These are phyloP conservation scores for Pangasius krempfi DNA, from an alignment of 2,797 vertebrate genomes.

Conservation along the genomic window DNA sequence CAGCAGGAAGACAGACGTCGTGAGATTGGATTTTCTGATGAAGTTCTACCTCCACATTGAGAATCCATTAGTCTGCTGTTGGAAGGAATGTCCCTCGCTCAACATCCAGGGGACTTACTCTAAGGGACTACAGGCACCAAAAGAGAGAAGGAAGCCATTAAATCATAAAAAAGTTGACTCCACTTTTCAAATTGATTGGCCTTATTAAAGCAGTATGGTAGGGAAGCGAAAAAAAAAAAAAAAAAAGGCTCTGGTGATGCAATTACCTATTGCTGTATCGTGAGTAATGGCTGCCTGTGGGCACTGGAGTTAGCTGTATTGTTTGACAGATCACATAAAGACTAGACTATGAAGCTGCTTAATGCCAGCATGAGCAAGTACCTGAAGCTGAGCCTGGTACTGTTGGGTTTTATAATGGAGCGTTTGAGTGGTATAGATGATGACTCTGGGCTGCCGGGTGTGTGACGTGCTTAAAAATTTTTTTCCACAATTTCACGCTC, in stretches of 20 bases:
- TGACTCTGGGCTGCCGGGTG: background rate
- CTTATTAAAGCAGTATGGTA: constrained; percentile 75
- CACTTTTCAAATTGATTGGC: constrained; percentile 71
- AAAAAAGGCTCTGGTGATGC: constrained; percentile 61
- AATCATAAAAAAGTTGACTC: constrained; percentile 76
- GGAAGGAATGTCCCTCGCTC: constrained; percentile 56
- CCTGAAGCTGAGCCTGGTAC: constrained; percentile 38
- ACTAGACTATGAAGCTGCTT: constrained; percentile 61
- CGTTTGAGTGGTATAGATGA: constrained; percentile 7
- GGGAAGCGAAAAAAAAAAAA: constrained; percentile 42
- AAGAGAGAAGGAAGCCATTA: constrained; percentile 75
- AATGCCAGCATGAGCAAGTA: constrained; percentile 42
- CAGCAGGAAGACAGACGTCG: constrained; percentile 17
- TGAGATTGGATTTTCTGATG: constrained; percentile 49
- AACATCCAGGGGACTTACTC: constrained; percentile 65
- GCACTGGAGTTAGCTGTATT: constrained; percentile 47
- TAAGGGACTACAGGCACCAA: constrained; percentile 66
- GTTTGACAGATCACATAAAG: constrained; percentile 59
- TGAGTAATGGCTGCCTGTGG: constrained; percentile 51
- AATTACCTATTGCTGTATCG: constrained; percentile 56
- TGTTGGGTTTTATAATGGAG: constrained; percentile 58
- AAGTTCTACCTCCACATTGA: constrained; percentile 60
- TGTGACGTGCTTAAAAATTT: background rate
- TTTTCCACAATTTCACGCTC: background rate
- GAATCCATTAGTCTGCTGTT: constrained; percentile 63